phyloP scores from a whole-genome alignment of 2,797 vertebrate genomes.

The Rhincodon typus region DNA sequence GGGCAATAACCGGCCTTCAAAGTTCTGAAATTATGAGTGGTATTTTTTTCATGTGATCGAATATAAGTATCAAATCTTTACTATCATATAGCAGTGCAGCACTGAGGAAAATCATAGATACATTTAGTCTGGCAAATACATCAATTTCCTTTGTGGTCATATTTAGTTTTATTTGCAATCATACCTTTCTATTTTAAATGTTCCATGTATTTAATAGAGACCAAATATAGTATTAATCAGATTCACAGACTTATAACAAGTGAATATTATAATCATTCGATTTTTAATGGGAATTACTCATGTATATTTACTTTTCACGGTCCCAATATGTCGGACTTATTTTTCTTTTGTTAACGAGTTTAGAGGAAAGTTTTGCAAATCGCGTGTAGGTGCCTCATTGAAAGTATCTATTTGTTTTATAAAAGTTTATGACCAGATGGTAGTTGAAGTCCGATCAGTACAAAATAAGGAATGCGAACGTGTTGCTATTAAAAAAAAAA shows the following conservation, averaged over 20 bases:
- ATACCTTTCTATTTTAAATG: neutral
- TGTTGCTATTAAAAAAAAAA: neutral
- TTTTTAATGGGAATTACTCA: neutral
- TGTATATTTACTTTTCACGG: neutral
- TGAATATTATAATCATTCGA: neutral
- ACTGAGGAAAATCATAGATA: neutral
- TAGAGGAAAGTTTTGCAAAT: neutral
- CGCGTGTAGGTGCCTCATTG: too few species aligned
- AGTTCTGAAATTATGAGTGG: neutral
- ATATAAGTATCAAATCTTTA: neutral
- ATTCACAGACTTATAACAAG: neutral
- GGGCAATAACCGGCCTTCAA: neutral
- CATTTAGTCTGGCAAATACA: neutral
- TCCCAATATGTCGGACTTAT: neutral
- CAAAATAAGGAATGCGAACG: neutral
- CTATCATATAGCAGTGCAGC: too few species aligned
- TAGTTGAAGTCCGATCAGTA: too few species aligned
- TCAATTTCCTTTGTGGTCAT: neutral
- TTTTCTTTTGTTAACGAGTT: neutral
- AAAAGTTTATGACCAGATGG: neutral
- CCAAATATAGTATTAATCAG: neutral
- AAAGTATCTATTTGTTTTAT: neutral
- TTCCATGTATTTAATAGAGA: neutral
- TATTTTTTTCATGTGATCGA: neutral
- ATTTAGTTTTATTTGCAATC: neutral